phyloP scores from a whole-genome alignment of 2,113 vertebrate genomes.

The Propithecus coquereli region DNA sequence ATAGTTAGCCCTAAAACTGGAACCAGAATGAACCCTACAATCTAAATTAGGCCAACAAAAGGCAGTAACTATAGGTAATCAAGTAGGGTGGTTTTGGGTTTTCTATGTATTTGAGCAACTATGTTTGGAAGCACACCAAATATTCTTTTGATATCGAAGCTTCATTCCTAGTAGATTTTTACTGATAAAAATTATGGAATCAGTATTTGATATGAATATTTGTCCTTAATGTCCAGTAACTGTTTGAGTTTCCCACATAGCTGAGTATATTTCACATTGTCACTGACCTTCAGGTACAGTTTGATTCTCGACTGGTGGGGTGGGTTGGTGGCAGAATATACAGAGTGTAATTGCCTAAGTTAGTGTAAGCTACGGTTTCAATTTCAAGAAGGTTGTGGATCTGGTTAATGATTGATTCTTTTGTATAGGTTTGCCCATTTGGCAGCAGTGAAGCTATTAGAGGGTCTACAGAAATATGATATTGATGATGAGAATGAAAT shows the following conservation, averaged over 20 bases:
- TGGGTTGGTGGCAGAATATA: not conserved
- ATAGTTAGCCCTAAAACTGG: not conserved
- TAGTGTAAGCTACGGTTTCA: not conserved
- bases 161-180: not conserved
- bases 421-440: constrained; percentile 82
- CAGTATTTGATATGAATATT: not conserved
- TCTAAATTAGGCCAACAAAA: not conserved
- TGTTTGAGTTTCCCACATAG: not conserved
- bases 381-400: not conserved
- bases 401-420: constrained; percentile 35
- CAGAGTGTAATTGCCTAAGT: not conserved
- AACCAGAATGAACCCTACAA: not conserved
- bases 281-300: not conserved
- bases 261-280: not conserved
- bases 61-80: not conserved
- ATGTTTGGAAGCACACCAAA: not conserved
- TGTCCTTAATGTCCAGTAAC: not conserved
- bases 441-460: constrained; percentile 83
- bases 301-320: not conserved
- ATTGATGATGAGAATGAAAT: constrained; percentile 79
- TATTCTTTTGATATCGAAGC: not conserved
- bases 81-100: not conserved
- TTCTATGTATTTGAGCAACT: not conserved
- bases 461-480: constrained; percentile 62
- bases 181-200: not conserved